These are phyloP conservation scores for Porphyrio hochstetteri DNA, from an alignment of 2,113 vertebrate genomes.

Conservation along the genomic window DNA sequence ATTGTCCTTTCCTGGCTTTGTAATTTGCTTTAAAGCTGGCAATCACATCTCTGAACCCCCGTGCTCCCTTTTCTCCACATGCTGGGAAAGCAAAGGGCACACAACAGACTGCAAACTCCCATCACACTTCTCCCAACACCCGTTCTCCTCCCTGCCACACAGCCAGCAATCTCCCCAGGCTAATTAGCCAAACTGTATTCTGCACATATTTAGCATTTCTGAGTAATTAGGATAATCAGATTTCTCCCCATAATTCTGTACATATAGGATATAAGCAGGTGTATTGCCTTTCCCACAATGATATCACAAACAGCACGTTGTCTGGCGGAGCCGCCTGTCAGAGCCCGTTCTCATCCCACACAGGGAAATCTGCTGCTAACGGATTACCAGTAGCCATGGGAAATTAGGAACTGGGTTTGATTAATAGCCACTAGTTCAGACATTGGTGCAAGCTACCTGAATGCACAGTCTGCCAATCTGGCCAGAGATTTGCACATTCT, in stretches of 20 bases:
- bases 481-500: not conserved
- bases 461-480: not conserved
- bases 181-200: slow-evolving; percentile 48
- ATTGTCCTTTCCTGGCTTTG: not conserved
- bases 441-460: not conserved
- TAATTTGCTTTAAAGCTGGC: not conserved
- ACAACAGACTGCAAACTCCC: not conserved
- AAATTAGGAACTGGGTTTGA: not conserved
- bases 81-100: not conserved
- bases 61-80: not conserved
- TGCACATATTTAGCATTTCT: slow-evolving; percentile 63
- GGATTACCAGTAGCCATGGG: not conserved
- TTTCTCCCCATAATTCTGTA: slow-evolving; percentile 50
- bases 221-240: slow-evolving; percentile 65
- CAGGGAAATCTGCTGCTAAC: not conserved
- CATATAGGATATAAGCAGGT: slow-evolving; percentile 15
- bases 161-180: slow-evolving; percentile 5
- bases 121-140: not conserved
- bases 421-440: not conserved
- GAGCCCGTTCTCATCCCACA: not conserved
- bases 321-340: not conserved
- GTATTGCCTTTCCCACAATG: slow-evolving; percentile 21
- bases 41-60: not conserved
- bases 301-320: not conserved
- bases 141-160: not conserved